phyloP scores from a whole-genome alignment of 2,113 vertebrate genomes.

The Ophthalmolycus amberensis region DNA sequence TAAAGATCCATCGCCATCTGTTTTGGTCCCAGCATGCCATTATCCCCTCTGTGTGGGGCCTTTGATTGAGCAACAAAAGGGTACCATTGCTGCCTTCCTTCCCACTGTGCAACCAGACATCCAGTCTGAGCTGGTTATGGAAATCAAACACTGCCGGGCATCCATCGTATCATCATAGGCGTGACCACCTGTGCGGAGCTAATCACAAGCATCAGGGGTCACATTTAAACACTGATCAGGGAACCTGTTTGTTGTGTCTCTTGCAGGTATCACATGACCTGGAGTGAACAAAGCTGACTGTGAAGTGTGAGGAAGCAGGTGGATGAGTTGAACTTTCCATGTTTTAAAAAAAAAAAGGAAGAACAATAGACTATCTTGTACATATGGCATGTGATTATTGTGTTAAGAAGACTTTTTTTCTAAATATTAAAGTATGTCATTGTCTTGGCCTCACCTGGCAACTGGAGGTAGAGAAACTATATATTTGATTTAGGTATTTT shows the following conservation, averaged over 20 bases:
- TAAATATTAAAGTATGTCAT: neutral
- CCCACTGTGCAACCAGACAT: slow-evolving; percentile 60
- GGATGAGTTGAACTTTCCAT: neutral
- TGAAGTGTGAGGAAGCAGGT: slow-evolving; percentile 8
- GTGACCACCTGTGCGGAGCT: slow-evolving; percentile 46
- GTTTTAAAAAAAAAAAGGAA: neutral
- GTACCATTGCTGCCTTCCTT: slow-evolving; percentile 41
- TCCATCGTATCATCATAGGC: slow-evolving; percentile 50
- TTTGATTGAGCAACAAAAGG: slow-evolving; percentile 67
- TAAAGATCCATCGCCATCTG: slow-evolving; percentile 73
- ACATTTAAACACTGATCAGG: slow-evolving; percentile 44
- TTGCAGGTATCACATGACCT: slow-evolving; percentile 23
- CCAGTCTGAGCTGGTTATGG: slow-evolving; percentile 47
- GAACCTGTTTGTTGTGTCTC: neutral
- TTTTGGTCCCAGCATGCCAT: slow-evolving; percentile 65
- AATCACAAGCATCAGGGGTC: slow-evolving; percentile 44
- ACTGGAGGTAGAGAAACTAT: neutral
- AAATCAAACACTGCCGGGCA: slow-evolving; percentile 53
- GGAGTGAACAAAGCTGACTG: neutral
- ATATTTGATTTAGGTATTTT: neutral
- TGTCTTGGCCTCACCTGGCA: neutral
- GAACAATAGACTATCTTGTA: neutral
- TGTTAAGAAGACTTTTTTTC: neutral
- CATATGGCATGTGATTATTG: neutral
- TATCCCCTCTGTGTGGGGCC: slow-evolving; percentile 58